Evolutionary conservation across 2,113 vertebrate genomes (phyloP).

Genomic region (Upupa epops): DNA sequence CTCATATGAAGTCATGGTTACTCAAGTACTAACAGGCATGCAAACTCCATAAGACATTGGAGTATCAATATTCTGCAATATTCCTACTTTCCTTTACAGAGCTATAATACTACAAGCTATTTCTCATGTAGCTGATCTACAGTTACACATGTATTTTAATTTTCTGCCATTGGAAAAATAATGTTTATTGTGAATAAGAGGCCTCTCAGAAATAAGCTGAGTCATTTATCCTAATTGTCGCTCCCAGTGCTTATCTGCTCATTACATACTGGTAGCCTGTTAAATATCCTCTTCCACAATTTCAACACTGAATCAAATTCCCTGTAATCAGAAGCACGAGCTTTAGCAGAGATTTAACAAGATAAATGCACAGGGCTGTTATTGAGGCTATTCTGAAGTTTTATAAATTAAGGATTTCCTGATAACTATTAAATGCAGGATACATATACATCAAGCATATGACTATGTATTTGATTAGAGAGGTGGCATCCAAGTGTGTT

Average conservation of each 20-base stretch:
- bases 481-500: background rate
- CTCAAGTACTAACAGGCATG: background rate
- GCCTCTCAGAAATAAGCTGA: background rate
- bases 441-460: background rate
- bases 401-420: slow-evolving; percentile 12
- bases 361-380: background rate
- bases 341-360: slow-evolving; percentile 36
- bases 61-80: background rate
- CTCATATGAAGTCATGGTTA: background rate
- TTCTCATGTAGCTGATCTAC: background rate
- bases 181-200: background rate
- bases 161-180: background rate
- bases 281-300: slow-evolving; percentile 6
- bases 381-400: background rate
- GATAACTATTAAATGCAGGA: background rate
- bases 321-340: slow-evolving; percentile 1
- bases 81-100: background rate
- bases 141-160: background rate
- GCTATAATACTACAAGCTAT: background rate
- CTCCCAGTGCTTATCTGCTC: background rate
- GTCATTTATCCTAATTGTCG: slow-evolving; percentile 7
- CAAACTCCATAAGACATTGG: background rate
- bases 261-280: background rate
- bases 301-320: background rate
- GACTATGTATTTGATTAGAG: background rate